Evolutionary conservation across 2,113 vertebrate species (phyloP).

Genomic region (Myotis lucifugus): DNA sequence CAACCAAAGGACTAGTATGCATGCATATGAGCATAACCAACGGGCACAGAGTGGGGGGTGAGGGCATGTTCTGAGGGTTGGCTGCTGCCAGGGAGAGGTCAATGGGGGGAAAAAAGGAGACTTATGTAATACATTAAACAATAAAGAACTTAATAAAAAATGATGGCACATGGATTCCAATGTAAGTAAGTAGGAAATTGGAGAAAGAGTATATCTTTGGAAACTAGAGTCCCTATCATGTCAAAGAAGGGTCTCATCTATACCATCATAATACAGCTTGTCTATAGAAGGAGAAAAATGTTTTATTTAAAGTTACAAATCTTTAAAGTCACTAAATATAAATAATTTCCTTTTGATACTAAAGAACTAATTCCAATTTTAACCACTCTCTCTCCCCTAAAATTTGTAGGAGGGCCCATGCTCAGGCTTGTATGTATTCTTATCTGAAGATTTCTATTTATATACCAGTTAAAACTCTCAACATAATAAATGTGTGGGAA

Average conservation of each 20-base stretch:
- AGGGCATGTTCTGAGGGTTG: no score
- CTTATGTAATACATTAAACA: no score
- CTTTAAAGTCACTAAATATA: constrained; percentile 55
- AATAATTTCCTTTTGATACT: constrained; percentile 57
- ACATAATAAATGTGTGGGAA: background rate
- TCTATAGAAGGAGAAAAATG: constrained; percentile 43
- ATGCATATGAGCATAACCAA: no score
- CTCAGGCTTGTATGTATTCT: background rate
- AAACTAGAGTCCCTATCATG: background rate
- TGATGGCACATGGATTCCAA: background rate
- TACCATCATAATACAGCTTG: background rate
- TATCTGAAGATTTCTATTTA: constrained; percentile 7
- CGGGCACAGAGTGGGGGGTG: no score
- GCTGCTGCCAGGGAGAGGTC: no score
- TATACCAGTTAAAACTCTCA: background rate
- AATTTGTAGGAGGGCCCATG: background rate
- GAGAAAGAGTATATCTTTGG: background rate
- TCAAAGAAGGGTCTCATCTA: background rate
- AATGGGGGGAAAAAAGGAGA: no score
- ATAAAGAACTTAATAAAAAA: no score
- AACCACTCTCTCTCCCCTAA: background rate
- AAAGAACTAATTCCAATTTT: constrained; percentile 59
- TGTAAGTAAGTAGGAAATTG: background rate
- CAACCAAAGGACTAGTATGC: no score
- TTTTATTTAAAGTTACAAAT: constrained; percentile 62